phyloP scores from a whole-genome alignment of 2,888 invertebrate genomes.

The Aethes cnicana region DNA sequence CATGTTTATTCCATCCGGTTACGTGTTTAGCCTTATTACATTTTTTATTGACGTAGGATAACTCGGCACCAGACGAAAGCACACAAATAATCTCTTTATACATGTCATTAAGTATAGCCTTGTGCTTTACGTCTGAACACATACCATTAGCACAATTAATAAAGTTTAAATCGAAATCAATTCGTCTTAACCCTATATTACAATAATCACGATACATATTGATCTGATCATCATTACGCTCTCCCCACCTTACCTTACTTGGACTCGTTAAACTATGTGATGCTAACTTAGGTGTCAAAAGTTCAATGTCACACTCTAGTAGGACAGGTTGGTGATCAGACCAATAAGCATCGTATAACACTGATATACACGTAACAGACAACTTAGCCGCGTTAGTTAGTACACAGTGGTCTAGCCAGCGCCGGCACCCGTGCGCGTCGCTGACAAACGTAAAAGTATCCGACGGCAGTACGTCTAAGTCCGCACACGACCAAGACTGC shows the following conservation, averaged over 20 bases:
- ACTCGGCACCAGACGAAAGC: not conserved
- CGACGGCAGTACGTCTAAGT: not conserved
- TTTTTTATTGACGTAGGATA: not conserved
- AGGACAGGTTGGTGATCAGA: too few species aligned
- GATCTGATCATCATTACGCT: not conserved
- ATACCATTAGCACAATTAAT: not conserved
- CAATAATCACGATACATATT: constrained; percentile 1
- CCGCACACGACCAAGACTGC: not conserved
- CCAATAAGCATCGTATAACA: not conserved
- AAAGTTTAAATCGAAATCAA: not conserved
- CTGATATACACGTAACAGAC: not conserved
- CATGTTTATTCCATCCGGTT: not conserved
- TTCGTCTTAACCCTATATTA: not conserved
- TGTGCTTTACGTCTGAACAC: not conserved
- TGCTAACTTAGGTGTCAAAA: not conserved
- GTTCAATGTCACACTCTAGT: too few species aligned
- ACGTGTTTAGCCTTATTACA: not conserved
- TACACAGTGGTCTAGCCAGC: constrained; percentile 5
- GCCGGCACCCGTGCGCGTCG: not conserved
- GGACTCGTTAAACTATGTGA: not conserved
- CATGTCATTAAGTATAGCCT: not conserved
- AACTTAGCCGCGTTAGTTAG: too few species aligned
- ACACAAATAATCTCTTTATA: not conserved
- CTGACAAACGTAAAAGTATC: not conserved
- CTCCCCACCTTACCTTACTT: not conserved